Evolutionary conservation across 2,797 vertebrate species (phyloP).

Genomic region (Onychomys arenicola): DNA sequence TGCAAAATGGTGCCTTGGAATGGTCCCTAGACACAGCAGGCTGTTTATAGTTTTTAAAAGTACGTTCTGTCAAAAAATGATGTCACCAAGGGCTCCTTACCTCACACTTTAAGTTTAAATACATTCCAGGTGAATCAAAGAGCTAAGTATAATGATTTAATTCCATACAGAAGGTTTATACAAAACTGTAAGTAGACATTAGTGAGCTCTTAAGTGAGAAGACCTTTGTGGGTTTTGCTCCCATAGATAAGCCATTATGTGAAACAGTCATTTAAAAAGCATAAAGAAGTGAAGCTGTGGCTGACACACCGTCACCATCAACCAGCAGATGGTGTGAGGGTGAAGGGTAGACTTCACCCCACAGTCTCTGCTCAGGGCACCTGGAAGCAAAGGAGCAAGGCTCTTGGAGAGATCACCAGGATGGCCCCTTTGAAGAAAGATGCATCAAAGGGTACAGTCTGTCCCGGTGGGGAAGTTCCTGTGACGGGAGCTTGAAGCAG

Average conservation of each 20-base stretch:
- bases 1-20: constrained; percentile 69
- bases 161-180: constrained; percentile 56
- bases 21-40: constrained; percentile 65
- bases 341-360: not conserved
- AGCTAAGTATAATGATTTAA: constrained; percentile 68
- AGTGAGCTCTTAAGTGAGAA: constrained; percentile 12
- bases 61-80: constrained; percentile 74
- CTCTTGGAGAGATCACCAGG: not conserved
- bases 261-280: not conserved
- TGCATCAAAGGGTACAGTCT: not conserved
- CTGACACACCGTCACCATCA: not conserved
- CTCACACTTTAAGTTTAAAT: constrained; percentile 76
- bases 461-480: not conserved
- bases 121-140: constrained; percentile 81
- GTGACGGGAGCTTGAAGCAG: not conserved
- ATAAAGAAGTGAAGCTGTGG: not conserved
- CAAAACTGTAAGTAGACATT: constrained; percentile 27
- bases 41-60: constrained; percentile 69
- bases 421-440: not conserved
- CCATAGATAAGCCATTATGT: not conserved
- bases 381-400: not conserved
- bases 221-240: constrained; percentile 12
- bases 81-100: constrained; percentile 70
- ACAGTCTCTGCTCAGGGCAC: not conserved
- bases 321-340: not conserved